phyloP scores from a whole-genome alignment of 2,888 invertebrate species.

The Lamellibrachia satsuma region DNA sequence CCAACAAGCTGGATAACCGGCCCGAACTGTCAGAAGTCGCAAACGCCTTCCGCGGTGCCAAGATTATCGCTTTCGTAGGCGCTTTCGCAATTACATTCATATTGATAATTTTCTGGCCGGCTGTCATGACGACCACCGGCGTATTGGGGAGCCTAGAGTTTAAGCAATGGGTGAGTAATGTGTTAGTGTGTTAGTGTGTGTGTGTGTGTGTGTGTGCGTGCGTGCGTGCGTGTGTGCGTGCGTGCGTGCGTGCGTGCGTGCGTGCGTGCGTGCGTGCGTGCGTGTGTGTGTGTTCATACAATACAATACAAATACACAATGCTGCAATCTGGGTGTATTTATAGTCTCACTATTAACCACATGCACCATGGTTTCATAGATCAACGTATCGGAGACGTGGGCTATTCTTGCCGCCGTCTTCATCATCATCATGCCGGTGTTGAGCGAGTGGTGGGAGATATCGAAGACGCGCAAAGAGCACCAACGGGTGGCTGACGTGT shows the following conservation, averaged over 20 bases:
- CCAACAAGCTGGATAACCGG: constrained; percentile 54
- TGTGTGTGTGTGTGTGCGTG: background rate
- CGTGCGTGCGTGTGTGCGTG: background rate
- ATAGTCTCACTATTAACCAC: background rate
- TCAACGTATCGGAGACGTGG: constrained; percentile 54
- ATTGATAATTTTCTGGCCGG: constrained; percentile 58
- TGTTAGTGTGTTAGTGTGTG: background rate
- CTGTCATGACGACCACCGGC: constrained; percentile 47
- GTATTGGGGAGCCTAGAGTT: constrained; percentile 50
- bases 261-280: background rate
- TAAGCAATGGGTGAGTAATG: constrained; percentile 52
- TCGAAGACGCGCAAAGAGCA: constrained; percentile 20
- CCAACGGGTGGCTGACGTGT: constrained; percentile 5
- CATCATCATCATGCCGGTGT: constrained; percentile 55
- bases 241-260: background rate
- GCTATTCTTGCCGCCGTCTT: constrained; percentile 54
- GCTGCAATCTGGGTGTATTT: background rate
- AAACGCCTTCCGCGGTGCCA: constrained; percentile 49
- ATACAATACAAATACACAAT: background rate
- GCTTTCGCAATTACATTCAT: constrained; percentile 46
- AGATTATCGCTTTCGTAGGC: constrained; percentile 47
- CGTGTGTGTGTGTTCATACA: background rate
- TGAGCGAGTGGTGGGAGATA: constrained; percentile 51
- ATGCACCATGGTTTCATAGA: constrained; percentile 42
- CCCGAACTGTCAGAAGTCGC: constrained; percentile 54